Evolutionary conservation across 2,113 vertebrate genomes (phyloP), one percentile per base, ranked within the genome.

Genomic region (Alosa alosa): DNA sequence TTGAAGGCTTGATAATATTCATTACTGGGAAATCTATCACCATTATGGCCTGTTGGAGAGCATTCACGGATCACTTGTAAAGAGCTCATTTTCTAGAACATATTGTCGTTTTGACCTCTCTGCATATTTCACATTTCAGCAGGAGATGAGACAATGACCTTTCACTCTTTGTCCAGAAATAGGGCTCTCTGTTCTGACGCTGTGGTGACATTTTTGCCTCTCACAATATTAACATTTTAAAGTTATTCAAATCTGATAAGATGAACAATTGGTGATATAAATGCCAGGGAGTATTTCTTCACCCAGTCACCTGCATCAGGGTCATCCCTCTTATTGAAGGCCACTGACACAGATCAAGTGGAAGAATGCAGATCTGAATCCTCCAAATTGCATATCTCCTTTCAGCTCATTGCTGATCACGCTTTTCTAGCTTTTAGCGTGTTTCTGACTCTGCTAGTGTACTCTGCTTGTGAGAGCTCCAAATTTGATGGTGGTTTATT

Each of bases 221-320:
- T 78, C 72, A 17, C 39, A 36, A 78, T 15, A 78, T 78, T 78
- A 78, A 78, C 72, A 41, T 78, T 78, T 78, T 17, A 39, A 78
- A 78, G 72, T 78, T 13, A 39, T 78, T 78, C 72, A 78, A 15
- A 78, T 78, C 31, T 13, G 31, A 11, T 78, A 5, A 78, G 13
- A 17, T 78, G 72, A 36, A 31, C 72, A 78, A 78, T 78, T 78
- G 31, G 72, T 2, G 39, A 10, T 39, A 39, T 36, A 78, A 78
- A 78, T 78, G 72, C 72, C 31, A 17, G 36, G 31, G 4, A 17
- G 11, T 15, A 78, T 17, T 39, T 78, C 72, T 15, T 78, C 13
- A 39, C 39, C 31, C 31, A 39, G 39, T 75, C 72, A 78, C 36
- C 72, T 4, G 72, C 31, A 41, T 78, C 72, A 39, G 72, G 39